phyloP scores from a whole-genome alignment of 2,888 invertebrate genomes.

The Capitulum mitella region DNA sequence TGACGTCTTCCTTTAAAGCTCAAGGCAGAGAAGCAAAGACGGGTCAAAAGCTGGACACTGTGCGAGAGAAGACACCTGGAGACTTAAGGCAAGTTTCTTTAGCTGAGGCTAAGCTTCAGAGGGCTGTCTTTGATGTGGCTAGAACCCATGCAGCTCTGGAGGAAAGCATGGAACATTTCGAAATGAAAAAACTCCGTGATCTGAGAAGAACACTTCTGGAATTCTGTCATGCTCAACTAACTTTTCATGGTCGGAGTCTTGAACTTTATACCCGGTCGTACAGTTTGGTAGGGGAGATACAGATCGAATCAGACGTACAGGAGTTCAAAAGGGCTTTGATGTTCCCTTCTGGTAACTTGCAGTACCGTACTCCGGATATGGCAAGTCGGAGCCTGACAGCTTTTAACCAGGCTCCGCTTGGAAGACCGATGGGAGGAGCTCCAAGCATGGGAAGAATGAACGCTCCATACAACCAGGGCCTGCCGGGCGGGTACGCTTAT shows the following conservation, averaged over 20 bases:
- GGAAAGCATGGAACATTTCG: background rate
- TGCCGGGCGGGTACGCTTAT: background rate
- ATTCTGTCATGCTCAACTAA: background rate
- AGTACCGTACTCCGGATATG: background rate
- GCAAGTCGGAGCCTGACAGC: background rate
- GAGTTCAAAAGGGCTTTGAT: conserved; percentile 7
- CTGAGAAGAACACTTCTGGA: background rate
- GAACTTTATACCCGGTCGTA: background rate
- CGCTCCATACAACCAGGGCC: background rate
- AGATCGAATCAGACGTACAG: background rate
- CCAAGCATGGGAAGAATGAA: background rate
- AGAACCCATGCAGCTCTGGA: background rate
- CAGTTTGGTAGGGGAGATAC: background rate
- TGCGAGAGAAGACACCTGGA: background rate
- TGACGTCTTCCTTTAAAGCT: background rate
- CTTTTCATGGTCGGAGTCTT: background rate
- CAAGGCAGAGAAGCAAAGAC: conserved; percentile 6
- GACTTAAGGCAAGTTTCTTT: background rate
- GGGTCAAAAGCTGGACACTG: background rate
- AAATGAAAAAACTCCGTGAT: conserved; percentile 2
- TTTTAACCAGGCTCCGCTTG: background rate
- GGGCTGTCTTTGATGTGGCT: background rate
- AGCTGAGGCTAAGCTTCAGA: background rate
- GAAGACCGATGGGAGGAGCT: background rate
- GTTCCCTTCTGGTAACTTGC: background rate